Evolutionary conservation across 2,797 vertebrate species (phyloP).

Genomic region (Anas bahamensis): DNA sequence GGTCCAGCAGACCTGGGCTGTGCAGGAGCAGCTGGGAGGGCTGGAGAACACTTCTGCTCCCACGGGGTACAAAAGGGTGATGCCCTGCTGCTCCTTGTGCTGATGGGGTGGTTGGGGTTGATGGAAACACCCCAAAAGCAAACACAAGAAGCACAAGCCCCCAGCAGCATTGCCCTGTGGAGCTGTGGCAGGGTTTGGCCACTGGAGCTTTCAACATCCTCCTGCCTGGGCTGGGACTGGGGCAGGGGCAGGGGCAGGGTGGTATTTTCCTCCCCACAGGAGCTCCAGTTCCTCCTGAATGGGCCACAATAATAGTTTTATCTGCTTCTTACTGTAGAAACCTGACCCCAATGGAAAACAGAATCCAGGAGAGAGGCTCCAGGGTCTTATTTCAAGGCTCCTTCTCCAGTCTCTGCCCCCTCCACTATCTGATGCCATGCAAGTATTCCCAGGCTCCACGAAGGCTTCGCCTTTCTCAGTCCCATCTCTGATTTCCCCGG

Average conservation of each 20-base stretch:
- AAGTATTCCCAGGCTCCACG: background rate
- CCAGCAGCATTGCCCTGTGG: background rate
- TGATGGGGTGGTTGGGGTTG: background rate
- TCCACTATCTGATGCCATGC: constrained; percentile 10
- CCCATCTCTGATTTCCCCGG: constrained; percentile 21
- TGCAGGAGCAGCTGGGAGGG: background rate
- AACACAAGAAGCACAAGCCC: background rate
- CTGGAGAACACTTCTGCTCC: background rate
- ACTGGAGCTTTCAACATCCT: background rate
- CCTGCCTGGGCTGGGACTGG: background rate
- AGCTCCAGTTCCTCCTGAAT: background rate
- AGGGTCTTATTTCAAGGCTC: background rate
- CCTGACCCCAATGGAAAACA: background rate
- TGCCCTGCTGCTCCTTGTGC: background rate
- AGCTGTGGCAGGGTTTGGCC: background rate
- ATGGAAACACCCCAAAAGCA: background rate
- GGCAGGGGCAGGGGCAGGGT: too few species aligned
- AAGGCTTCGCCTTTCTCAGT: background rate
- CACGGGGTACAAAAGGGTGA: fast-evolving
- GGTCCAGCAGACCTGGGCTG: background rate
- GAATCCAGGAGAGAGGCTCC: background rate
- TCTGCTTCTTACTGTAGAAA: background rate
- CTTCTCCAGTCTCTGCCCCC: background rate
- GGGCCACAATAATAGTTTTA: background rate
- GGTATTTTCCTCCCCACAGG: fast-evolving